phyloP scores from a whole-genome alignment of 2,113 vertebrate species.

The Hippoglossus stenolepis region DNA sequence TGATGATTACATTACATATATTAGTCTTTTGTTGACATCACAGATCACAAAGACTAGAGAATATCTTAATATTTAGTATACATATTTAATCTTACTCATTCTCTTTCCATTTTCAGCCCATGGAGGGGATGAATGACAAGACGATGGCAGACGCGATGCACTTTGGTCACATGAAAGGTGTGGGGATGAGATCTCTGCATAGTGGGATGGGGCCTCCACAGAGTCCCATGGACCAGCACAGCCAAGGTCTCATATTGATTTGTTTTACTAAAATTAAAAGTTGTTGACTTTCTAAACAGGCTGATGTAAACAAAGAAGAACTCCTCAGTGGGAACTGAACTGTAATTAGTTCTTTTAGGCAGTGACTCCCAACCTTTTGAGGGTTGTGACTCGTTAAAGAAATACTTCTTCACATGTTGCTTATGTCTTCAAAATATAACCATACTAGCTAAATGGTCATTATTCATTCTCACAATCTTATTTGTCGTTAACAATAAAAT shows the following conservation, averaged over 20 bases:
- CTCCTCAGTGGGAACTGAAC: background rate
- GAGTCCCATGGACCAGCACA: conserved; percentile 98
- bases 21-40: too few relatives aligned
- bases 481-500: too few relatives aligned
- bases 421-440: background rate
- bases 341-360: background rate
- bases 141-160: conserved; percentile 92
- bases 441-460: background rate
- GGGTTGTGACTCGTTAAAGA: too few relatives aligned
- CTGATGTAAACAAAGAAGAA: too few relatives aligned
- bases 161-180: conserved; percentile 92
- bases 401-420: background rate
- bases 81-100: background rate
- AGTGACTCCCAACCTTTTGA: background rate
- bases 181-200: conserved; percentile 91
- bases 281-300: background rate
- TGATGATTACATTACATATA: too few relatives aligned
- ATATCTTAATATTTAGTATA: background rate
- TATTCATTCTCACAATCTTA: background rate
- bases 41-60: background rate
- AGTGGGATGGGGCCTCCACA: conserved; percentile 97
- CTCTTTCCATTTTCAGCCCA: conserved; percentile 80
- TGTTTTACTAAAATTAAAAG: background rate
- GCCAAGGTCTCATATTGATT: conserved; percentile 86
- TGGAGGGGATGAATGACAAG: conserved; percentile 96